A percentile compares a stretch with the other conserved stretches of the same genome.
Evolutionary conservation across 2,113 vertebrate species (phyloP).

Genomic region (Heliornis fulica): DNA sequence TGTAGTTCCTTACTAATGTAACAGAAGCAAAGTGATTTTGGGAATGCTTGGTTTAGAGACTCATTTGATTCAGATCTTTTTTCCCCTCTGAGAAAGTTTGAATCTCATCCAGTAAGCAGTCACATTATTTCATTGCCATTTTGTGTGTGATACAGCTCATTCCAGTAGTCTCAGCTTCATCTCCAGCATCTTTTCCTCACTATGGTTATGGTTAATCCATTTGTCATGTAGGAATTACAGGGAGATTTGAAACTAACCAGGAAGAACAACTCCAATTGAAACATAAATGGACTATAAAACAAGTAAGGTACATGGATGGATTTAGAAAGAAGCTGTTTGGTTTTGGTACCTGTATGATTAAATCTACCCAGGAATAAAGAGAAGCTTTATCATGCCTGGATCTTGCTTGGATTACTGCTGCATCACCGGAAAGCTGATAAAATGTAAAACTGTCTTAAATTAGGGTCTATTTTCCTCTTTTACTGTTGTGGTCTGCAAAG

Average conservation of each 20-base stretch:
- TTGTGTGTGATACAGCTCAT: rapidly evolving
- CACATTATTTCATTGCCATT: background rate
- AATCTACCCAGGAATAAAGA: background rate
- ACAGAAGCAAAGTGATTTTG: background rate
- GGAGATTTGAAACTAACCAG: background rate
- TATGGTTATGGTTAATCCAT: background rate
- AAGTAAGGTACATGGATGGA: rapidly evolving
- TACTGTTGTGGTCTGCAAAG: background rate
- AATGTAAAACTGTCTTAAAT: background rate
- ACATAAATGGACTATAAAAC: too few relatives aligned
- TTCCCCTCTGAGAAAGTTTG: background rate
- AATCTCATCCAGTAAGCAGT: background rate
- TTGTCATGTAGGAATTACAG: background rate
- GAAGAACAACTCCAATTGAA: background rate
- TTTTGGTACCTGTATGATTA: background rate
- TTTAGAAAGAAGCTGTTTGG: background rate
- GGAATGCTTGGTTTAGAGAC: background rate
- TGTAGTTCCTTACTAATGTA: background rate
- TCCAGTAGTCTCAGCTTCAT: background rate
- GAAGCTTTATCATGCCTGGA: background rate
- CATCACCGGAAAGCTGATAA: background rate
- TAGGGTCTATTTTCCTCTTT: background rate
- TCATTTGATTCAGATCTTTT: background rate
- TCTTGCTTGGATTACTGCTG: background rate
- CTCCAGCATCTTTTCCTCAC: background rate